Conservation (phyloP, 1,140 invertebrate species). For the Microplitis mediator region DNA sequence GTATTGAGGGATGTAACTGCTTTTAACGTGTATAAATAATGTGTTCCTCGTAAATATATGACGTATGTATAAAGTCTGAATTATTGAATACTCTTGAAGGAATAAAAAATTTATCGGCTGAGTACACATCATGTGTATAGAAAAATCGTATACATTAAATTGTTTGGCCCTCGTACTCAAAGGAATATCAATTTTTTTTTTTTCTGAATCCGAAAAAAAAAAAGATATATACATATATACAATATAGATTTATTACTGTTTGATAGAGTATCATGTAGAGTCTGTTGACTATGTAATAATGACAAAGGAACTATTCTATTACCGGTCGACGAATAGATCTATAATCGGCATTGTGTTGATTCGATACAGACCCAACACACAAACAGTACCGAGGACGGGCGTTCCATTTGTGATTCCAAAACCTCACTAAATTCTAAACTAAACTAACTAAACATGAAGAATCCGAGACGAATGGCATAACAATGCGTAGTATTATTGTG, state of each 20-base stretch:
- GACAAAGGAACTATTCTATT: slow-evolving; percentile 13
- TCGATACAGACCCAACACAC: background rate
- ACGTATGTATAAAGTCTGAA: background rate
- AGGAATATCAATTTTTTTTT: slow-evolving; percentile 6
- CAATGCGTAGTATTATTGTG: slow-evolving; percentile 37
- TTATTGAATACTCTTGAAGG: slow-evolving; percentile 27
- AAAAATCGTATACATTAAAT: background rate
- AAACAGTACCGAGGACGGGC: background rate
- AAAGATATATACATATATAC: background rate
- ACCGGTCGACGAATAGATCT: slow-evolving; percentile 14
- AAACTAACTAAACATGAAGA: slow-evolving; percentile 36
- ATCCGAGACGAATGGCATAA: slow-evolving; percentile 42
- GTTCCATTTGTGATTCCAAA: background rate
- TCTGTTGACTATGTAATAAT: slow-evolving; percentile 19
- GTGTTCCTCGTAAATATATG: background rate
- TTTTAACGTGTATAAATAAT: slow-evolving; percentile 10
- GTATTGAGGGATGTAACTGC: background rate
- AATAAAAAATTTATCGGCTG: slow-evolving; percentile 22
- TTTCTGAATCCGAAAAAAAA: background rate
- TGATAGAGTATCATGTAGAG: background rate
- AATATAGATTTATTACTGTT: background rate
- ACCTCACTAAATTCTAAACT: slow-evolving; percentile 11
- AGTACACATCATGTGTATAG: background rate
- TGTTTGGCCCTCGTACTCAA: background rate
- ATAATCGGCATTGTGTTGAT: background rate